phyloP scores from a whole-genome alignment of 2,113 vertebrate species.

The Chunga burmeisteri region DNA sequence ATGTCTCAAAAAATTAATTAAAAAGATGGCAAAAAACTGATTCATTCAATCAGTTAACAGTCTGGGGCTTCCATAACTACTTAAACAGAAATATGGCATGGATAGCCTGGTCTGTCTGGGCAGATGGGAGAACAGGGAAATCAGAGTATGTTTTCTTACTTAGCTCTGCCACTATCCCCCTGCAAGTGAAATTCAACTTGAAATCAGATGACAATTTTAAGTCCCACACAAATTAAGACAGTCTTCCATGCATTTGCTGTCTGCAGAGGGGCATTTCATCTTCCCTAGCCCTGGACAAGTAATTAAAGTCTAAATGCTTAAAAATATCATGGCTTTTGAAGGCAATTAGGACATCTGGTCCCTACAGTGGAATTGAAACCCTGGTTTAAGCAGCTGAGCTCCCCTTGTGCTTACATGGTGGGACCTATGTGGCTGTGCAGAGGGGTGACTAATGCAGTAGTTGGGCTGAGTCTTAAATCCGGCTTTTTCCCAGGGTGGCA shows the following conservation, averaged over 20 bases:
- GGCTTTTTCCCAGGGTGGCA: neutral
- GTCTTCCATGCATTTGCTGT: neutral
- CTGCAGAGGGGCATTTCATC: neutral
- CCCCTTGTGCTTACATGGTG: neutral
- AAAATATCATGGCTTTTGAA: neutral
- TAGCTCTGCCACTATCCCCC: neutral
- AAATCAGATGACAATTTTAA: neutral
- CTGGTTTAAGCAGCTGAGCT: neutral
- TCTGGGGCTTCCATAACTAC: neutral
- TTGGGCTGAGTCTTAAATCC: neutral
- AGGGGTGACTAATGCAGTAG: neutral
- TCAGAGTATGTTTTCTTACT: neutral
- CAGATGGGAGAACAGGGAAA: neutral
- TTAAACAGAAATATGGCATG: neutral
- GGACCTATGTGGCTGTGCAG: accelerated
- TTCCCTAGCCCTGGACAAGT: neutral
- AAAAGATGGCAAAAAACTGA: neutral
- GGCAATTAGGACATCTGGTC: neutral
- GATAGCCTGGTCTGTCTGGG: neutral
- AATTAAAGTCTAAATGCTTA: neutral
- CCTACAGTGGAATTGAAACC: neutral
- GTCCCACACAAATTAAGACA: neutral
- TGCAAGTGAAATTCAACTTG: neutral
- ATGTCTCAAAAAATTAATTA: neutral
- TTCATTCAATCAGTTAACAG: neutral